Evolutionary conservation across 1,140 invertebrate genomes (phyloP).

Genomic region (Aphelenchoides fujianensis): DNA sequence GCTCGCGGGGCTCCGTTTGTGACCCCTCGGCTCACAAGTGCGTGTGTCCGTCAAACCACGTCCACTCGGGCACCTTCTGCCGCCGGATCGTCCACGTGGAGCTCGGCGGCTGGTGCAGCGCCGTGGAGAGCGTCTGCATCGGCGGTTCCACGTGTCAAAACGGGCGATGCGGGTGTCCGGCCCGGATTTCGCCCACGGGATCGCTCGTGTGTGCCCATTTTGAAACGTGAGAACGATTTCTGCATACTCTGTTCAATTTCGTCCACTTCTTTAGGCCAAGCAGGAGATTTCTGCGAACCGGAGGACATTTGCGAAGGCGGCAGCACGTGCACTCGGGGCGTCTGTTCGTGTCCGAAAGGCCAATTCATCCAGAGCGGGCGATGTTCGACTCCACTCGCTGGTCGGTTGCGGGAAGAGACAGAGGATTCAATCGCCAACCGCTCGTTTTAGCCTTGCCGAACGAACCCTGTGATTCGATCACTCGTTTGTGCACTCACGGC

Average conservation of each 20-base stretch:
- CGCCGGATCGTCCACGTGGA: conserved; percentile 8
- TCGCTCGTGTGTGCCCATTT: not conserved
- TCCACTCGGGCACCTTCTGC: conserved; percentile 1
- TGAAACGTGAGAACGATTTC: not conserved
- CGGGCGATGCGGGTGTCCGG: conserved; percentile 4
- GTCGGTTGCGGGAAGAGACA: not conserved
- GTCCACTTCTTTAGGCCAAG: too few species aligned
- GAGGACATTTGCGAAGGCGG: conserved; percentile 12
- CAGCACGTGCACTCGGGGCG: not conserved
- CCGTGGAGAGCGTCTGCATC: not conserved
- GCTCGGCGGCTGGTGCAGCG: not conserved
- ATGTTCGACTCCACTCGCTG: not conserved
- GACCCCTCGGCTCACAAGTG: conserved; percentile 10
- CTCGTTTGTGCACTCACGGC: too few species aligned
- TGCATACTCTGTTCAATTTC: too few species aligned
- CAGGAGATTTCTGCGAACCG: conserved; percentile 14
- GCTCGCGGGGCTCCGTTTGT: conserved; percentile 22
- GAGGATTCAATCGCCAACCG: too few species aligned
- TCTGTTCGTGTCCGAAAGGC: conserved; percentile 11
- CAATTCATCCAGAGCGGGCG: conserved; percentile 6
- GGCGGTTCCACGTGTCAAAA: not conserved
- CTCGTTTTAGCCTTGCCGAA: too few species aligned
- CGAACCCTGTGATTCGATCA: too few species aligned
- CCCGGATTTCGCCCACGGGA: not conserved
- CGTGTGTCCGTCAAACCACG: conserved; percentile 8